phyloP scores from a whole-genome alignment of 2,888 invertebrate species.

The Drosophila silvestris region DNA sequence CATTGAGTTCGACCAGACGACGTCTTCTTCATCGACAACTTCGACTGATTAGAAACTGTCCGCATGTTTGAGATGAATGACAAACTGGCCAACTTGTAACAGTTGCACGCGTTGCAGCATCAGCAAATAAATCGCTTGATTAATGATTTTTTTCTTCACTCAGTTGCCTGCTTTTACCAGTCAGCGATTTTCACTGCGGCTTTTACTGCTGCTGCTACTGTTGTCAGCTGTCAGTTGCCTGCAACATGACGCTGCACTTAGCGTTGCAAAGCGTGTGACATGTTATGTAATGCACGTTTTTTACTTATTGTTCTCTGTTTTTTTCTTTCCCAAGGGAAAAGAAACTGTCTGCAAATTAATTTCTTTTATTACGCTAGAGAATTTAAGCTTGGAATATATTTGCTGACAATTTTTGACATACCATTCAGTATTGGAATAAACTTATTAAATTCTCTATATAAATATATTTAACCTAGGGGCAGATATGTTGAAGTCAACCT shows the following conservation, averaged over 20 bases:
- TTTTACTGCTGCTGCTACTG: not conserved
- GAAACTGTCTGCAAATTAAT: not conserved
- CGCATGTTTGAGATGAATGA: constrained; percentile 29
- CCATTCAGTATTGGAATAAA: not conserved
- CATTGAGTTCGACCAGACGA: constrained; percentile 25
- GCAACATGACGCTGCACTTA: constrained; percentile 53
- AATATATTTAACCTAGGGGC: too few relatives aligned
- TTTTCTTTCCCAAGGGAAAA: not conserved
- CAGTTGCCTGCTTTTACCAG: constrained; percentile 7
- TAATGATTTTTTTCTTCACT: constrained; percentile 50
- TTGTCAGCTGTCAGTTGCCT: constrained; percentile 13
- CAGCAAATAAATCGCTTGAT: constrained; percentile 61
- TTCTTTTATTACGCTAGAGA: not conserved
- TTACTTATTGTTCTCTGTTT: not conserved
- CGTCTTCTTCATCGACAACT: constrained; percentile 11
- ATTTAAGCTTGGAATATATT: not conserved
- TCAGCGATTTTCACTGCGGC: constrained; percentile 18
- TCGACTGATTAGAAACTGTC: constrained; percentile 61
- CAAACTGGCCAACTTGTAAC: constrained; percentile 41
- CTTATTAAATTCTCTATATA: not conserved
- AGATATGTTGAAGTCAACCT: not conserved
- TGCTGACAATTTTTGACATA: not conserved
- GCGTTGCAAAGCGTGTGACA: constrained; percentile 15
- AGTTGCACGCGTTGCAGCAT: constrained; percentile 42
- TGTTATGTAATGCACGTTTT: constrained; percentile 28